Conservation (phyloP, 1,140 invertebrate genomes). For the Solenopsis fugax region DNA sequence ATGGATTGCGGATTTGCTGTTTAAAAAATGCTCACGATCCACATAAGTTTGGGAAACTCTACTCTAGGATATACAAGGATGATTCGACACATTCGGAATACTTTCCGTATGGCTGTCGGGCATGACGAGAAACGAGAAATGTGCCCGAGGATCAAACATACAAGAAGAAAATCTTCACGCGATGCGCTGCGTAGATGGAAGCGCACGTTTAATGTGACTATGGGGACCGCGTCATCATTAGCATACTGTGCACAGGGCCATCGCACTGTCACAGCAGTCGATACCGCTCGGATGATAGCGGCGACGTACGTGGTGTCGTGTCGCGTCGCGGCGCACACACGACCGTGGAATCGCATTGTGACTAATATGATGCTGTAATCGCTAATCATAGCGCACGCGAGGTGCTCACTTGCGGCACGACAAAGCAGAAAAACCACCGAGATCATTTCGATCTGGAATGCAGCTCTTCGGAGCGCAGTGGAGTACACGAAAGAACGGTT, state of each 20-base stretch:
- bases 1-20: too few relatives aligned
- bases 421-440: constrained; percentile 23
- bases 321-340: constrained; percentile 60
- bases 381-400: constrained; percentile 78
- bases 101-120: not conserved
- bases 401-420: constrained; percentile 16
- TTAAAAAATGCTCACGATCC: too few relatives aligned
- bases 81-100: not conserved
- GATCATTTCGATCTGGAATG: not conserved
- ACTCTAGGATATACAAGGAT: not conserved
- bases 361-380: constrained; percentile 82
- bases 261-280: not conserved
- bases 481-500: too few relatives aligned
- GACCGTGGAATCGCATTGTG: constrained; percentile 75
- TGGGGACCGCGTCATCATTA: constrained; percentile 73
- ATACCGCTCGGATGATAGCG: constrained; percentile 29
- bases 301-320: constrained; percentile 51
- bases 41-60: too few relatives aligned
- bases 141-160: not conserved
- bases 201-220: constrained; percentile 49
- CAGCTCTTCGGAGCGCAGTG: not conserved
- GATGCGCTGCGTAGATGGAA: constrained; percentile 23
- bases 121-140: too few relatives aligned
- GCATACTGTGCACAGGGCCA: constrained; percentile 68
- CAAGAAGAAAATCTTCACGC: constrained; percentile 7